Evolutionary conservation across 2,113 vertebrate genomes (phyloP).

Genomic region (Probosciger aterrimus): DNA sequence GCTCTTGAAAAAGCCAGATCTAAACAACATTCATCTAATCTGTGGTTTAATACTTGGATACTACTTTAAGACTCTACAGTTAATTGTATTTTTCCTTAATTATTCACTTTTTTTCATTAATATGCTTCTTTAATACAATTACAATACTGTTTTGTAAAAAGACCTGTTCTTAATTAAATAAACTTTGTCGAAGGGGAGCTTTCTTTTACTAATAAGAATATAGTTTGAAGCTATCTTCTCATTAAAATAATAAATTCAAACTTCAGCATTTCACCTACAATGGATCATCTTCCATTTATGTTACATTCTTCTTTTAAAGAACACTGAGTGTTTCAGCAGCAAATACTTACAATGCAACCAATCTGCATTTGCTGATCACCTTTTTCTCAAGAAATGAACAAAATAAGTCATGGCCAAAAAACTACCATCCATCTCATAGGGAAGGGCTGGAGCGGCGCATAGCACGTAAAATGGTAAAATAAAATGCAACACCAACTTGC

Average conservation of each 20-base stretch:
- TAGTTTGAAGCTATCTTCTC: background rate
- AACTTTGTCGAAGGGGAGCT: background rate
- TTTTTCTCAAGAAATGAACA: background rate
- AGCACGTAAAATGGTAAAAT: background rate
- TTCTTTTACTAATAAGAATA: background rate
- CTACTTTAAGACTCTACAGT: background rate
- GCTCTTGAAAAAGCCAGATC: background rate
- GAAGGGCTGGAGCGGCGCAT: background rate
- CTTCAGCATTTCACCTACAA: background rate
- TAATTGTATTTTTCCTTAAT: background rate
- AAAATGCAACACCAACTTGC: background rate
- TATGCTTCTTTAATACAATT: background rate
- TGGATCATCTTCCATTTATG: background rate
- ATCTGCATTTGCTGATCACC: background rate
- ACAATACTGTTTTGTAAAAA: background rate
- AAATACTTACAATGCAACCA: background rate
- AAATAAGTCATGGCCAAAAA: background rate
- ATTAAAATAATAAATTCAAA: background rate
- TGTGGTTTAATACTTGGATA: background rate
- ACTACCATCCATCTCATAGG: background rate
- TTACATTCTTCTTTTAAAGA: background rate
- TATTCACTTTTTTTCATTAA: background rate
- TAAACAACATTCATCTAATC: background rate
- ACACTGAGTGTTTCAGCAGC: background rate
- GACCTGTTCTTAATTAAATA: background rate